Percentiles rank a stretch among this genome's conserved stretches.
Evolutionary conservation across 1,140 invertebrate genomes (phyloP).

Genomic region (Lanistes nyassanus): DNA sequence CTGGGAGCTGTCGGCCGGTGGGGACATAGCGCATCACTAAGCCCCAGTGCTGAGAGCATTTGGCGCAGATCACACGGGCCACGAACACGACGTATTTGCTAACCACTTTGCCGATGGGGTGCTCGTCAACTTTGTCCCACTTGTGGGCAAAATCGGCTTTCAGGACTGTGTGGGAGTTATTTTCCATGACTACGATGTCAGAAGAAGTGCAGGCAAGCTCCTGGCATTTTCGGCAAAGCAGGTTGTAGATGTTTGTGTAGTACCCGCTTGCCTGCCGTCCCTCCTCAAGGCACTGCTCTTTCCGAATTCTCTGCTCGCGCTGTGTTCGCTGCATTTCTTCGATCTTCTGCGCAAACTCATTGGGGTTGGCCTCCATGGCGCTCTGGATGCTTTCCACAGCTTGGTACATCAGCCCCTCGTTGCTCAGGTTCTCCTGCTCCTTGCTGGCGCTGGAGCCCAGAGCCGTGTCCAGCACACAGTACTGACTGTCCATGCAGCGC

Average conservation of each 20-base stretch:
- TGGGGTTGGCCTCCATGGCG: constrained; percentile 6
- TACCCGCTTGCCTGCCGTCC: background rate
- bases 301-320: background rate
- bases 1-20: constrained; percentile 6
- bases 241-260: background rate
- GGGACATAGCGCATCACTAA: constrained; percentile 1
- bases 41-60: constrained; percentile 15
- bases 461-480: constrained; percentile 9
- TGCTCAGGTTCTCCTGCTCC: constrained; percentile 21
- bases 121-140: background rate
- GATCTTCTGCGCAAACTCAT: constrained; percentile 1
- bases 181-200: constrained; percentile 3
- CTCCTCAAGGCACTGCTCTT: too few species aligned
- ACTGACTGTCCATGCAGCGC: constrained; percentile 17
- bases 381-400: background rate
- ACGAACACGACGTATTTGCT: background rate
- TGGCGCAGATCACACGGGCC: background rate
- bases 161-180: background rate
- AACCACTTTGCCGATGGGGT: too few species aligned
- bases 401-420: constrained; percentile 13
- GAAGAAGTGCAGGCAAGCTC: background rate
- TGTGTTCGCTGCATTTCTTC: background rate
- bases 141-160: background rate
- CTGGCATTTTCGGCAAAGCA: constrained; percentile 22
- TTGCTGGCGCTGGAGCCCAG: background rate